Percentiles rank a stretch among this genome's conserved stretches.
phyloP scores from a whole-genome alignment of 1,140 invertebrate genomes.

The Matsumurasca onukii region DNA sequence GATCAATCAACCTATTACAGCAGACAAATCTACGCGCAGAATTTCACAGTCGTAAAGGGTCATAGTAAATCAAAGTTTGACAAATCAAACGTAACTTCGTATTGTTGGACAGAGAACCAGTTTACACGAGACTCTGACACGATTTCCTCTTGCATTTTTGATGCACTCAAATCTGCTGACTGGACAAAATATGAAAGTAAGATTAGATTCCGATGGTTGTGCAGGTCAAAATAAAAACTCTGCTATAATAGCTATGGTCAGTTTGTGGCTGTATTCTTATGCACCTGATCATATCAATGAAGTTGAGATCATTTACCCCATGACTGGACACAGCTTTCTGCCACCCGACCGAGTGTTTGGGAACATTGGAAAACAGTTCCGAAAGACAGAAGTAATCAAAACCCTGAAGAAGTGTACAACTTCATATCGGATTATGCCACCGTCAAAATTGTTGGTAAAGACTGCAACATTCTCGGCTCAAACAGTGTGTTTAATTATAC shows the following conservation, averaged over 20 bases:
- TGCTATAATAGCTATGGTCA: slow-evolving; percentile 40
- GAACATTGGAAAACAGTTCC: slow-evolving; percentile 42
- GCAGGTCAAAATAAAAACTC: slow-evolving; percentile 46
- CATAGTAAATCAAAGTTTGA: slow-evolving; percentile 35
- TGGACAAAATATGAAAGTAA: slow-evolving; percentile 34
- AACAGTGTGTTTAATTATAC: slow-evolving; percentile 22
- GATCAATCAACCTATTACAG: slow-evolving; percentile 45
- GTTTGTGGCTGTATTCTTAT: slow-evolving; percentile 38
- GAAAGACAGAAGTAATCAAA: slow-evolving; percentile 39
- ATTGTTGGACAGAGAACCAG: slow-evolving; percentile 43
- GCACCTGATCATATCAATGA: slow-evolving; percentile 38
- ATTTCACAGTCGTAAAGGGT: slow-evolving; percentile 44
- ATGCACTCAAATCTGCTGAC: slow-evolving; percentile 40
- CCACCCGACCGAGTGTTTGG: slow-evolving; percentile 45
- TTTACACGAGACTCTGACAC: slow-evolving; percentile 42
- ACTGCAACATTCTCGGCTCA: slow-evolving; percentile 24
- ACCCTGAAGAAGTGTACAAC: slow-evolving; percentile 28
- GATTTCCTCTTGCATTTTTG: slow-evolving; percentile 41
- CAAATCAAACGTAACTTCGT: slow-evolving; percentile 41
- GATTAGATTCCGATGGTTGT: slow-evolving; percentile 43
- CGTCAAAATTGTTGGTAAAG: slow-evolving; percentile 29
- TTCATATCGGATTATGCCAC: slow-evolving; percentile 32
- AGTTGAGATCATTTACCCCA: slow-evolving; percentile 41
- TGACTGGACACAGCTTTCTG: slow-evolving; percentile 43
- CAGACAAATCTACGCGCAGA: slow-evolving; percentile 44